A percentile compares a stretch with the other conserved stretches of the same genome.
Conservation (phyloP, 2,888 invertebrate species). For the Folsomia manolachei region DNA sequence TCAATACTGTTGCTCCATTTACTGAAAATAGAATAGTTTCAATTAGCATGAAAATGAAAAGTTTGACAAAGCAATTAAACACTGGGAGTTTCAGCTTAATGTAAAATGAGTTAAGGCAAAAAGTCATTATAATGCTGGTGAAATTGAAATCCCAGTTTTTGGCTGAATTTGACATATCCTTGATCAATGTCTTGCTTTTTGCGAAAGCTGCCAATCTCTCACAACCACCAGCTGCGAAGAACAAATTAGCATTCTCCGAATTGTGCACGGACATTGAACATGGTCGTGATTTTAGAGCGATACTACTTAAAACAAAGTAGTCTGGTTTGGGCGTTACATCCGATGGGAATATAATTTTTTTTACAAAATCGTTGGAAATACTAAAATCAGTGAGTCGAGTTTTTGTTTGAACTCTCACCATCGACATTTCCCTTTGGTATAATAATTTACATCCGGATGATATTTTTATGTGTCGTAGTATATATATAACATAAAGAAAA, state of each 20-base stretch:
- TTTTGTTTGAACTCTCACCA: no score
- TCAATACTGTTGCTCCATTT: constrained; percentile 47
- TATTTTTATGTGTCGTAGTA: no score
- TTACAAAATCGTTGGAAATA: no score
- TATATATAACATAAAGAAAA: no score
- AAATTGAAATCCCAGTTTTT: background rate
- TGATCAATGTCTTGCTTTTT: background rate
- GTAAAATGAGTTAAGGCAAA: background rate
- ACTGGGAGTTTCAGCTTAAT: background rate
- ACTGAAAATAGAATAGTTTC: constrained; percentile 34
- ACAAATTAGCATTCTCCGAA: no score
- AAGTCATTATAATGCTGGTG: background rate
- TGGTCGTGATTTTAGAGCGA: background rate
- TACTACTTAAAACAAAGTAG: background rate
- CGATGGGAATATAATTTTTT: no score
- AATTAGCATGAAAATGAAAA: background rate
- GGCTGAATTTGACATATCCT: constrained; percentile 2
- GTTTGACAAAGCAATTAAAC: background rate
- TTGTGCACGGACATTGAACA: background rate
- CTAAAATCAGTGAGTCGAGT: no score
- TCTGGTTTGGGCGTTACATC: no score
- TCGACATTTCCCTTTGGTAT: no score
- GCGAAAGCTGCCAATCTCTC: background rate
- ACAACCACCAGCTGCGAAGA: background rate
- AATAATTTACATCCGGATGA: no score